Evolutionary conservation across 2,113 vertebrate genomes (phyloP).

Genomic region (Thunnus thynnus): DNA sequence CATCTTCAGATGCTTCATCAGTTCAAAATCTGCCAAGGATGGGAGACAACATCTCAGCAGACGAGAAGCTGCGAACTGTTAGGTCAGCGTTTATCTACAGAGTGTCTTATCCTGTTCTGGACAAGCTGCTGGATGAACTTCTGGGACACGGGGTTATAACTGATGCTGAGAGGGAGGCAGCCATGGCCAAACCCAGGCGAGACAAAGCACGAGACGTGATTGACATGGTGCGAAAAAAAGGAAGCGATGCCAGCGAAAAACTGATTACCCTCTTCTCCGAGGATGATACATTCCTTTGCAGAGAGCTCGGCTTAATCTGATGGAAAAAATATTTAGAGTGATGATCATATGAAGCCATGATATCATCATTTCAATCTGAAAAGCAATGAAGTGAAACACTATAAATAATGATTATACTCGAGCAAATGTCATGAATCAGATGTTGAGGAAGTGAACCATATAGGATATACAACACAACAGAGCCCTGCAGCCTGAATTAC

Average conservation of each 20-base stretch:
- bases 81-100: not conserved
- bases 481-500: too few species aligned
- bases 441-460: too few species aligned
- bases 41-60: too few species aligned
- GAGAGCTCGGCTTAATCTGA: not conserved
- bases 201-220: slow-evolving; percentile 33
- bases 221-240: slow-evolving; percentile 26
- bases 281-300: slow-evolving; percentile 9
- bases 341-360: too few species aligned
- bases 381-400: too few species aligned
- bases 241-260: not conserved
- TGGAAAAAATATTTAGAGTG: not conserved
- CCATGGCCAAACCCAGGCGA: not conserved
- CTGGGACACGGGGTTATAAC: not conserved
- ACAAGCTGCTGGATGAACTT: slow-evolving; percentile 28
- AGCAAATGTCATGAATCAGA: too few species aligned
- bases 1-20: too few species aligned
- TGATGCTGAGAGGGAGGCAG: not conserved
- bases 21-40: too few species aligned
- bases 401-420: too few species aligned
- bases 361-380: too few species aligned
- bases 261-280: not conserved
- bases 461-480: too few species aligned
- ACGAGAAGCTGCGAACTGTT: too few species aligned
- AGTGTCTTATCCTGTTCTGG: slow-evolving; percentile 2